Percentiles rank a stretch among this genome's conserved stretches.
These are phyloP conservation scores for Anarsia innoxiella DNA, from an alignment of 2,888 invertebrate genomes.

Conservation along the genomic window DNA sequence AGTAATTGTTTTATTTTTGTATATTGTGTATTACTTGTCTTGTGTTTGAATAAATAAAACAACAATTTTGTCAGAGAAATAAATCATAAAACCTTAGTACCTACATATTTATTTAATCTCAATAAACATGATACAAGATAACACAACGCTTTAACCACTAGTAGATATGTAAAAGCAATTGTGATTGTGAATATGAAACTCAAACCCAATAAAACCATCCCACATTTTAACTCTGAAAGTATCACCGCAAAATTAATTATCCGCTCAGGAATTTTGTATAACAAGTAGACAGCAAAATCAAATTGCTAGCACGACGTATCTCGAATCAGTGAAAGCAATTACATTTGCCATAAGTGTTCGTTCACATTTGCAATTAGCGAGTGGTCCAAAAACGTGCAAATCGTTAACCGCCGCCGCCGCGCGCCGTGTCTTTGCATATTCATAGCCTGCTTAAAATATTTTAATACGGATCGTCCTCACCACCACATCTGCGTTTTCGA, in stretches of 20 bases:
- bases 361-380: constrained; percentile 73
- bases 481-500: constrained; percentile 55
- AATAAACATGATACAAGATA: too few relatives aligned
- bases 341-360: constrained; percentile 70
- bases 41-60: too few relatives aligned
- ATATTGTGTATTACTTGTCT: too few relatives aligned
- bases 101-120: too few relatives aligned
- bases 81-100: too few relatives aligned
- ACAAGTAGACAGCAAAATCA: constrained; percentile 37
- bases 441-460: constrained; percentile 74
- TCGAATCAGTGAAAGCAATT: constrained; percentile 66
- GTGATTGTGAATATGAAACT: too few relatives aligned
- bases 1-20: too few relatives aligned
- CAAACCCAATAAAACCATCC: too few relatives aligned
- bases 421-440: constrained; percentile 73
- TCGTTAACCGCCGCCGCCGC: constrained; percentile 64
- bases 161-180: too few relatives aligned
- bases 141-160: too few relatives aligned
- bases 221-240: too few relatives aligned
- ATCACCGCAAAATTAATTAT: constrained; percentile 33
- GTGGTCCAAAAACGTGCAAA: constrained; percentile 73
- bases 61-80: too few relatives aligned
- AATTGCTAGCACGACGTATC: constrained; percentile 47
- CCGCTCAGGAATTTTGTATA: constrained; percentile 23
- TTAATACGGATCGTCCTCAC: constrained; percentile 64